Conservation (phyloP, 2,888 invertebrate species). For the Merodon equestris region DNA sequence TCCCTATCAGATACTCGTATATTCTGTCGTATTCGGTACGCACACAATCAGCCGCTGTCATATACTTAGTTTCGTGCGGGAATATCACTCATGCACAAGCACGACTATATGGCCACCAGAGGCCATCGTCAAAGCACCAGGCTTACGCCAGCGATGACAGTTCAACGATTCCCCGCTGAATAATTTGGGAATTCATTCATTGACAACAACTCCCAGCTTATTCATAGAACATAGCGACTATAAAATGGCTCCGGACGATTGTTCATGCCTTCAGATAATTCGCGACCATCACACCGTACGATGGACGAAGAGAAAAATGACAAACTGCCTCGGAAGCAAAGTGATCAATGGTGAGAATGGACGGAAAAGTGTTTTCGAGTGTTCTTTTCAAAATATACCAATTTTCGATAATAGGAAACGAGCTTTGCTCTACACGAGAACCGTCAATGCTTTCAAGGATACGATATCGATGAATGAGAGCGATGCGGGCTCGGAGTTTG, state of each 20-base stretch:
- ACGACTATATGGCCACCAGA: slow-evolving; percentile 23
- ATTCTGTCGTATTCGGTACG: too few species aligned
- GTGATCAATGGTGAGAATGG: slow-evolving; percentile 45
- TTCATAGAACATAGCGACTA: slow-evolving; percentile 37
- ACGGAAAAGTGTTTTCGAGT: neutral
- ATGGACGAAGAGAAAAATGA: slow-evolving; percentile 51
- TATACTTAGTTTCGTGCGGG: slow-evolving; percentile 13
- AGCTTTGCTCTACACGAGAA: slow-evolving; percentile 75
- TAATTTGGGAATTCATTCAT: slow-evolving; percentile 60
- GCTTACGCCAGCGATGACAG: slow-evolving; percentile 42
- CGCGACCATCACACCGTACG: slow-evolving; percentile 30
- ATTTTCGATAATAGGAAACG: slow-evolving; percentile 72
- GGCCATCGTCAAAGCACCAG: slow-evolving; percentile 9
- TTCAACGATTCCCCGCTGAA: slow-evolving; percentile 60
- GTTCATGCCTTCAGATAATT: slow-evolving; percentile 51
- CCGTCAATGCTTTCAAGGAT: slow-evolving; percentile 74
- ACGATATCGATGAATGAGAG: slow-evolving; percentile 76
- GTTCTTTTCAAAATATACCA: neutral
- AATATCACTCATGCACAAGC: neutral
- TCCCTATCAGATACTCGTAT: too few species aligned
- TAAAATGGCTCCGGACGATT: slow-evolving; percentile 45
- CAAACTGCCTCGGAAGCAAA: slow-evolving; percentile 36
- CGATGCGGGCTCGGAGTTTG: slow-evolving; percentile 75
- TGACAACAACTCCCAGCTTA: slow-evolving; percentile 54
- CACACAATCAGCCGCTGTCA: too few species aligned